Conservation (phyloP, 1,140 invertebrate species). For the Drosophila sp. region DNA sequence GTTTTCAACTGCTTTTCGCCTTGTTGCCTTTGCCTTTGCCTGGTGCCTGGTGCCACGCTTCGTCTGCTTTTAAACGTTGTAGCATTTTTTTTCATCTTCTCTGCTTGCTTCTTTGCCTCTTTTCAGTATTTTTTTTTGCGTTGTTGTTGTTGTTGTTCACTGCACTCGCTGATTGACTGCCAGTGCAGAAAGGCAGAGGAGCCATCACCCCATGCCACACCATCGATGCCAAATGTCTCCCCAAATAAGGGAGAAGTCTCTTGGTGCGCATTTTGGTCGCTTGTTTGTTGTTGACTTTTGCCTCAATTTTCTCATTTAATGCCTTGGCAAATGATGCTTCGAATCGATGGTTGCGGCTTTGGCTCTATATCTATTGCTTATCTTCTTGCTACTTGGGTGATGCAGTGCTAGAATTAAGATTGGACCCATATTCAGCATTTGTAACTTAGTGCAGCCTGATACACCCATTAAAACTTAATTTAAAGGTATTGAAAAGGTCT, state of each 20-base stretch:
- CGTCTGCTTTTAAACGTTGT: constrained; percentile 28
- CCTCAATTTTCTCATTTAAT: constrained; percentile 4
- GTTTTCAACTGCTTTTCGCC: constrained; percentile 59
- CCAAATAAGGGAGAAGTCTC: no score
- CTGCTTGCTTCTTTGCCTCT: not conserved
- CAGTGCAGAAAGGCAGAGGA: not conserved
- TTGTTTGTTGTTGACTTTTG: constrained; percentile 6
- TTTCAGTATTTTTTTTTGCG: constrained; percentile 24
- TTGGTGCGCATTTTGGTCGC: not conserved
- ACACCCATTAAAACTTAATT: no score
- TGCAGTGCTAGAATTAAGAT: no score
- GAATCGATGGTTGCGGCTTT: constrained; percentile 1
- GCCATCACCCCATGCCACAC: not conserved
- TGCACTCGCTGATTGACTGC: constrained; percentile 65
- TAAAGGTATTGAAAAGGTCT: no score
- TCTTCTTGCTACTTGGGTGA: not conserved
- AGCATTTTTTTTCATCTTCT: constrained; percentile 28
- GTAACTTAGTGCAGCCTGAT: no score
- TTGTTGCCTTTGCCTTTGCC: constrained; percentile 18
- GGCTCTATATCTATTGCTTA: not conserved
- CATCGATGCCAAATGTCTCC: not conserved
- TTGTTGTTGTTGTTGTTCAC: constrained; percentile 20
- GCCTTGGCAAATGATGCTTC: not conserved
- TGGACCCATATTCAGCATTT: no score
- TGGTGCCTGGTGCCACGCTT: not conserved